Evolutionary conservation across 2,888 invertebrate genomes (phyloP), one percentile per base, ranked within the genome.

Genomic region (Polymixis flavicincta): DNA sequence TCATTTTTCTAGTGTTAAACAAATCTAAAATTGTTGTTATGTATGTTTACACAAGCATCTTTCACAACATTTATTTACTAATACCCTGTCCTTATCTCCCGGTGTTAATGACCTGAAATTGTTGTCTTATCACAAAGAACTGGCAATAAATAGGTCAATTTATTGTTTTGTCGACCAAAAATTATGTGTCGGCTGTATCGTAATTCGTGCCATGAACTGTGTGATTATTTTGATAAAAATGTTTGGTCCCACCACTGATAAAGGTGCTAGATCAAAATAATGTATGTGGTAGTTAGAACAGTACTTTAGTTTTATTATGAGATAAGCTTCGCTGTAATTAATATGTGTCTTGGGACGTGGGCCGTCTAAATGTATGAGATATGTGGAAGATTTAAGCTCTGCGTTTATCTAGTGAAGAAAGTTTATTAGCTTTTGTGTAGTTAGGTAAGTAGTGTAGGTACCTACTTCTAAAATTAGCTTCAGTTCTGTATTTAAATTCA

Each of bases 131-230:
- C 95, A 90, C 88, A 91, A 89, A 89, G 88, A 91, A 87, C 85
- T 90, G 84, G 90, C 89, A 93, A 94, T 96, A 95, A 96, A 95
- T 95, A 93, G 95, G 93, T 94, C 95, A 93, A 88, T 93, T 94
- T 93, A 94, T 93, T 93, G 91, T 91, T 91, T 90, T 87, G 89
- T 88, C 86, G 88, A 89, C 86, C 89, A 88, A 91, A 81, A 89
- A 90, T 93, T 92, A 94, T 94, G 94, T 94, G 86, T 86, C 50
- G 67, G 14, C n/a, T 59, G 68, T 67, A 80, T 83, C 86, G 92
- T 89, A 89, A 83, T 84, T 87, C 83, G 86, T 83, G 89, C 89
- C 88, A 89, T 92, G 86, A 92, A 91, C 81, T 90, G 84, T 90
- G 88, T 86, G 92, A 90, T 89, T 90, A 90, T 91, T 91, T 89